Conservation (phyloP, 1,140 invertebrate genomes). For the Caerostris extrusa region DNA sequence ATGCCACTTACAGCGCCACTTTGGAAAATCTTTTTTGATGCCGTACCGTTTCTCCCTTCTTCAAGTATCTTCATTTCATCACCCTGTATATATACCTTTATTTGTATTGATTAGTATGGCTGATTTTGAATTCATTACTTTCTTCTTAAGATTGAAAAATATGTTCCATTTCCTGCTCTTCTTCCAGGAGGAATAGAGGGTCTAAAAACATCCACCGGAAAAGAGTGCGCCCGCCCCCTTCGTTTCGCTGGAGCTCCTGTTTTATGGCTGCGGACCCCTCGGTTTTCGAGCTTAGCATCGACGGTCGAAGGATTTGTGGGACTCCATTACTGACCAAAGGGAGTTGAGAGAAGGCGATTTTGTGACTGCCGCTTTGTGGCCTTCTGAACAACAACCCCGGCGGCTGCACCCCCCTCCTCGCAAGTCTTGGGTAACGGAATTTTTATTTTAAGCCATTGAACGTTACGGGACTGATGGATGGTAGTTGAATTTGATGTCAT, state of each 20-base stretch:
- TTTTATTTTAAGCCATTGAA: constrained; percentile 65
- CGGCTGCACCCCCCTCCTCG: neutral
- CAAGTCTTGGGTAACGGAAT: neutral
- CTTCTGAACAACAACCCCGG: too few species aligned
- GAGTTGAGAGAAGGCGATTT: constrained; percentile 29
- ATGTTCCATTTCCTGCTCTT: too few species aligned
- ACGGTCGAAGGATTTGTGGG: constrained; percentile 74
- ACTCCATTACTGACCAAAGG: constrained; percentile 69
- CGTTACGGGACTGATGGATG: neutral
- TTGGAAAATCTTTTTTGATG: too few species aligned
- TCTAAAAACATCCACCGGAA: neutral
- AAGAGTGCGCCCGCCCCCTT: neutral
- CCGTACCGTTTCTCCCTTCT: too few species aligned
- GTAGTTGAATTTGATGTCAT: constrained; percentile 47
- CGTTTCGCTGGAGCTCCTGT: neutral
- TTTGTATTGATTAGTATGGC: too few species aligned
- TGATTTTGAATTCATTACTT: too few species aligned
- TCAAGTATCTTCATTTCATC: too few species aligned
- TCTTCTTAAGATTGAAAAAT: too few species aligned
- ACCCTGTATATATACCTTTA: too few species aligned
- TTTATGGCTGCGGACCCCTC: constrained; percentile 59
- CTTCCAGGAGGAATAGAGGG: too few species aligned
- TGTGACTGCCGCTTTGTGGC: constrained; percentile 19
- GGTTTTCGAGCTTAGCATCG: constrained; percentile 61
- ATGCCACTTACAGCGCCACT: too few species aligned